Conservation (phyloP, 2,888 invertebrate genomes). For the Thumatha senex region DNA sequence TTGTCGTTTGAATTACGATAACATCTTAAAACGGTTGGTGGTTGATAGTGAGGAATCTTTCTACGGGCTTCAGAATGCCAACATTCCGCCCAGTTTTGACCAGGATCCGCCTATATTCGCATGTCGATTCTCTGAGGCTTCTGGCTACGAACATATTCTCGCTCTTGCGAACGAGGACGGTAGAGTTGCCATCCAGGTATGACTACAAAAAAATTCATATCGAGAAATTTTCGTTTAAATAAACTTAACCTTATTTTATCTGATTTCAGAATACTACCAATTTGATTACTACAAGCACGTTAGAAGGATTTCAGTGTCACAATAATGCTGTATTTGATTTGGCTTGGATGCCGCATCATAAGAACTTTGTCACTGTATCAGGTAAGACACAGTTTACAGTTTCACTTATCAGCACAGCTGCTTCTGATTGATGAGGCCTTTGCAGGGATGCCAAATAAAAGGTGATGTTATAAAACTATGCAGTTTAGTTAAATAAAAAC, state of each 20-base stretch:
- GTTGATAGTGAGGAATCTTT: conserved; percentile 86
- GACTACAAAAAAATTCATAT: not conserved
- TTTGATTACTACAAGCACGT: conserved; percentile 57
- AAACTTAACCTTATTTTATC: not conserved
- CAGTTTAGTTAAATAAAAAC: no score
- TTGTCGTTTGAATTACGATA: conserved; percentile 85
- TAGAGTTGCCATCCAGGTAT: conserved; percentile 85
- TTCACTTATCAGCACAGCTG: not conserved
- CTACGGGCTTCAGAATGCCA: conserved; percentile 82
- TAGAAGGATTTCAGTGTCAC: conserved; percentile 86
- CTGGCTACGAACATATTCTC: conserved; percentile 87
- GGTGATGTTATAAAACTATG: no score
- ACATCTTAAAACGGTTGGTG: conserved; percentile 84
- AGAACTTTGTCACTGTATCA: conserved; percentile 92
- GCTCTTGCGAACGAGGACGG: conserved; percentile 95
- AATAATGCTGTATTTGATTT: conserved; percentile 95
- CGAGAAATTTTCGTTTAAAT: not conserved
- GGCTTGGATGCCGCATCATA: conserved; percentile 91
- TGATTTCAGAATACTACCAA: conserved; percentile 75
- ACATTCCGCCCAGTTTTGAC: conserved; percentile 76
- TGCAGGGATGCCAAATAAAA: no score
- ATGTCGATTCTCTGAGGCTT: conserved; percentile 88
- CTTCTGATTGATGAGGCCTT: not conserved
- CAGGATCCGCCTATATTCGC: conserved; percentile 91
- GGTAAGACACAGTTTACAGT: conserved; percentile 62